These are phyloP conservation scores for Herpailurus yagouaroundi DNA, from an alignment of 2,113 vertebrate genomes.

Conservation along the genomic window DNA sequence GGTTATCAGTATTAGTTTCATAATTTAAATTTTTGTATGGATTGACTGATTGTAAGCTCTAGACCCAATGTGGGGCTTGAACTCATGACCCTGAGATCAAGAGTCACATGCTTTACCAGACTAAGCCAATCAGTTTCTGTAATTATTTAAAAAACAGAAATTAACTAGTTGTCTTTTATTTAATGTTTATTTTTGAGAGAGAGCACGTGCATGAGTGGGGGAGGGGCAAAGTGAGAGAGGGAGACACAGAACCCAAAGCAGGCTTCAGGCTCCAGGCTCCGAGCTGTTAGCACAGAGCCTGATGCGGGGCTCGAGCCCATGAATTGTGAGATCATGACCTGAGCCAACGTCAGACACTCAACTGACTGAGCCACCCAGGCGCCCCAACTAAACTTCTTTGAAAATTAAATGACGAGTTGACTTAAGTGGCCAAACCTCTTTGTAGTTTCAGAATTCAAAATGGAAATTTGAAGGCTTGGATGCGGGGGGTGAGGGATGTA, in stretches of 20 bases:
- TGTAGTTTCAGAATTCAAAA: constrained; percentile 22
- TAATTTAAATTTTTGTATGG: background rate
- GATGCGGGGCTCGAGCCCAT: too few relatives aligned
- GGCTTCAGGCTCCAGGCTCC: too few relatives aligned
- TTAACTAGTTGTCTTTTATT: too few relatives aligned
- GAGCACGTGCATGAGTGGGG: too few relatives aligned
- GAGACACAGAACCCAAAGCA: too few relatives aligned
- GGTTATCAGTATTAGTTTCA: background rate
- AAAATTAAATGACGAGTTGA: background rate
- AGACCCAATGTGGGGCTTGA: background rate
- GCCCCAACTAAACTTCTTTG: background rate
- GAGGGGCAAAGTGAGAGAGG: too few relatives aligned
- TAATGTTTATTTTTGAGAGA: too few relatives aligned
- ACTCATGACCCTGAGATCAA: background rate
- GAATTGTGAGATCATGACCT: too few relatives aligned
- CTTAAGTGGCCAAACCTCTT: background rate
- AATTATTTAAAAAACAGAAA: background rate
- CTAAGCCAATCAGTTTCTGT: background rate
- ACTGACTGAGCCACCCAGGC: too few relatives aligned
- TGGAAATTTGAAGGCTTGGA: background rate
- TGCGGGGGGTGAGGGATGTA: background rate
- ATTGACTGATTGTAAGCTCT: background rate
- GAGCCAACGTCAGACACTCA: too few relatives aligned
- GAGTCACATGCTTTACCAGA: background rate
- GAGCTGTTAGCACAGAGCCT: too few relatives aligned